Base-by-base conservation (phyloP, 2,888 invertebrate species). In the Orthonychiurus folsomi region DNA sequence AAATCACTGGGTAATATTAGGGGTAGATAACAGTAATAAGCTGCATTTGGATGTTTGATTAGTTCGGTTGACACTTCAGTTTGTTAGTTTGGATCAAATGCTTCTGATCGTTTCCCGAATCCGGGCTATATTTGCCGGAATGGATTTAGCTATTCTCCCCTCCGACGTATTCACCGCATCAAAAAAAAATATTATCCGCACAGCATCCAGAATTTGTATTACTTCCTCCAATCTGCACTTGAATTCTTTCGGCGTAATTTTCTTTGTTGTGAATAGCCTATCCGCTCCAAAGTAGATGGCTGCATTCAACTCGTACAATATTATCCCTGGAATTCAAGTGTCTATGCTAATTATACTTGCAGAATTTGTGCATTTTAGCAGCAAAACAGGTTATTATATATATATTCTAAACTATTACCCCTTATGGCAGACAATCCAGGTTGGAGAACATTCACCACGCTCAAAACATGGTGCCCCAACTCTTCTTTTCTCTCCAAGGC, bases 391-490 rank as follows among this genome's bases (percentile, higher is more conserved):
- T 15, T 37, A 37, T 37, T 37, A 37, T 37, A 9, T 15, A 37
- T 5, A 37, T 37, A 37, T 37, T 37, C 15, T 15, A 37, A 37
- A 5, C n/a, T n/a, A n/a, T 37, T 37, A 37, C 37, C 37, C 79
- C 90, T 82, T 73, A 89, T 83, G 69, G 91, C 80, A 55, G 85
- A 86, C 60, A 85, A 80, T 1, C 91, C 91, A 0, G 91, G 90
- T 69, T 87, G 86, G 59, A 91, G 81, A 28, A 85, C 79, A 74
- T 89, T 83, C 21, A 90, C 77, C 3, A 87, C 83, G 57, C 81
- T 79, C 24, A 92, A 77, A 3, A 90, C 77, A 27, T 84, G 79
- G 18, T 82, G 80, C 72, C 90, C 90, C 63, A 88, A 79, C 66
- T 87, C 85, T 0, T 84, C 82, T 77, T 90, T 91, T 56, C 88